These are phyloP conservation scores for Scolopax bukidnonensis DNA, from an alignment of 2,797 vertebrate genomes.

Conservation along the genomic window DNA sequence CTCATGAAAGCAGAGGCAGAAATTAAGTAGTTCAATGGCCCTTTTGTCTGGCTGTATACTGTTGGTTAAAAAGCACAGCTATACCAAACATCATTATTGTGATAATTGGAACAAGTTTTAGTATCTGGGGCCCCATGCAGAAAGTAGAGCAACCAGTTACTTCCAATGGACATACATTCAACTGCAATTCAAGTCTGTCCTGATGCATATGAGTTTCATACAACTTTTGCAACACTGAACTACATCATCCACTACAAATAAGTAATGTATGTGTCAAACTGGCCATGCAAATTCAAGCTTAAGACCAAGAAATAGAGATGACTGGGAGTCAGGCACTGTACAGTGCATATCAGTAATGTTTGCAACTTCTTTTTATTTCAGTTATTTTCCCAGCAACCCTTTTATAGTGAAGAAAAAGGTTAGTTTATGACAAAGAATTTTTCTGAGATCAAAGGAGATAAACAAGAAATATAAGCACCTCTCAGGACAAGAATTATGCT, in stretches of 20 bases:
- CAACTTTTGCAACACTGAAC: neutral
- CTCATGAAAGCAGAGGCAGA: neutral
- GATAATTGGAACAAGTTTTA: neutral
- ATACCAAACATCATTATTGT: neutral
- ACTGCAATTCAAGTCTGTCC: fast-evolving
- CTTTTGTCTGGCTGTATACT: neutral
- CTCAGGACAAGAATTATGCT: constrained; percentile 33
- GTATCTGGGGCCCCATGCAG: neutral
- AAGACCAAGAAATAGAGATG: neutral
- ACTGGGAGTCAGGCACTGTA: neutral
- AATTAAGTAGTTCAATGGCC: neutral
- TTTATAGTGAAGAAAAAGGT: neutral
- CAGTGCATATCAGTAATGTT: neutral
- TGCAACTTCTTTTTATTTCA: neutral
- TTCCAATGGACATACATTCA: neutral
- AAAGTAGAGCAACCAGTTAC: neutral
- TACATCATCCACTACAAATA: neutral
- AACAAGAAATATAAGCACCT: constrained; percentile 20
- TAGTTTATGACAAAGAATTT: constrained; percentile 14
- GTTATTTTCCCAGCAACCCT: neutral
- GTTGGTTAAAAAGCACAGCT: neutral
- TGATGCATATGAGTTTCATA: neutral
- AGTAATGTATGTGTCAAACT: neutral
- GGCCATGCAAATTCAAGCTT: neutral
- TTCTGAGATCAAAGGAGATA: constrained; percentile 16